Evolutionary conservation across 92 coral and sea anemone genomes (phyloP).

Genomic region (Porites evermanni): DNA sequence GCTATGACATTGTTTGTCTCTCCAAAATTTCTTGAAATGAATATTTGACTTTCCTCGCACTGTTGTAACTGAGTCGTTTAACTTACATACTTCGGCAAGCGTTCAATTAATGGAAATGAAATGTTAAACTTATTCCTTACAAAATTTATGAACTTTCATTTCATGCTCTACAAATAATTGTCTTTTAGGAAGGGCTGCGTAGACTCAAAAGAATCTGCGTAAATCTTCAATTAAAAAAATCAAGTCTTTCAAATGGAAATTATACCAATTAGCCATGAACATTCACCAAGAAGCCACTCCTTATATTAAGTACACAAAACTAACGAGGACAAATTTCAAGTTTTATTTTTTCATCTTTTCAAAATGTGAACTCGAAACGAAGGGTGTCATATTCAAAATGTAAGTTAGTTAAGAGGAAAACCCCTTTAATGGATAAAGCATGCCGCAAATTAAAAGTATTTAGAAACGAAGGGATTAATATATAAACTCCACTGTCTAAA

Average conservation of each 20-base stretch:
- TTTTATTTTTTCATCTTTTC: constrained; percentile 1
- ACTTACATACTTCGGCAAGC: neutral
- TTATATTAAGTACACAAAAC: neutral
- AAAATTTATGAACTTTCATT: neutral
- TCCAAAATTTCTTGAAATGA: neutral
- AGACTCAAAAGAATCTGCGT: neutral
- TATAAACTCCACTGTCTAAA: neutral
- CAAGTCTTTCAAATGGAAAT: neutral
- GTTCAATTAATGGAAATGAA: no score
- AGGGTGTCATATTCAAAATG: constrained; percentile 8
- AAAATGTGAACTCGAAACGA: neutral
- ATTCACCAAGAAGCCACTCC: constrained; percentile 2
- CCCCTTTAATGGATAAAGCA: neutral
- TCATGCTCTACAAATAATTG: neutral
- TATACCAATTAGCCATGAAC: neutral
- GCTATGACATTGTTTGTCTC: neutral
- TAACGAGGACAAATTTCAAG: constrained; percentile 25
- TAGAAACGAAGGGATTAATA: constrained; percentile 14
- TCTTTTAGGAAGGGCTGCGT: neutral
- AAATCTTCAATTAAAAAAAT: neutral
- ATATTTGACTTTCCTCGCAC: neutral
- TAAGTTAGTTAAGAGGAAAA: neutral
- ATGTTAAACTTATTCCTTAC: neutral
- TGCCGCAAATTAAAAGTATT: constrained; percentile 16
- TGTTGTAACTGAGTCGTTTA: neutral